Base-by-base conservation (phyloP, 1,140 invertebrate species). In the Probaryconus sp. region DNA sequence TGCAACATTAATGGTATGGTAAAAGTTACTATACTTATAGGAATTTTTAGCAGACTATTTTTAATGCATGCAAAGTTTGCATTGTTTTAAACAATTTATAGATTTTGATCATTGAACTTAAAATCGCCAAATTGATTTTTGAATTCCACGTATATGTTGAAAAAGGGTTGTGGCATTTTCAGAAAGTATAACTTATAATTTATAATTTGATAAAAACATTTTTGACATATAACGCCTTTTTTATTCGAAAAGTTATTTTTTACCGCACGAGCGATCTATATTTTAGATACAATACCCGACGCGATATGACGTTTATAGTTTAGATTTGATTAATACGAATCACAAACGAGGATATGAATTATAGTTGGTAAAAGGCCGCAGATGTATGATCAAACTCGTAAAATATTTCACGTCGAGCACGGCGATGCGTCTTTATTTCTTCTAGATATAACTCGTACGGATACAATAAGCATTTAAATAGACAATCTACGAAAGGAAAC, bases 121-220 rank as follows among this genome's bases (percentile, higher is more conserved):
- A n/a, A n/a, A n/a, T n/a, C n/a, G n/a, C n/a, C n/a, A n/a, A n/a
- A n/a, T n/a, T n/a, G n/a, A n/a, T n/a, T n/a, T n/a, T n/a, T n/a
- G n/a, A n/a, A n/a, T n/a, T n/a, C n/a, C n/a, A n/a, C n/a, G n/a
- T n/a, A n/a, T n/a, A n/a, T n/a, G n/a, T n/a, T n/a, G n/a, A n/a
- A n/a, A n/a, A n/a, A n/a, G n/a, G n/a, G n/a, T 50, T 63, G 50
- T 50, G 43, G 56, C 64, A 51, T 17, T 58, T 53, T 58, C 51
- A 18, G 45, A 28, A 50, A 68, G 45, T 56, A 56, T 51, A 40
- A n/a, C n/a, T n/a, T n/a, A n/a, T n/a, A n/a, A n/a, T n/a, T n/a
- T n/a, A n/a, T n/a, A n/a, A n/a, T n/a, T n/a, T n/a, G n/a, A n/a
- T n/a, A n/a, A n/a, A n/a, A n/a, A n/a, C n/a, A n/a, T n/a, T n/a